Percentiles rank a stretch among this genome's conserved stretches.
phyloP scores from a whole-genome alignment of 2,113 vertebrate genomes.

The Tenrec ecaudatus region DNA sequence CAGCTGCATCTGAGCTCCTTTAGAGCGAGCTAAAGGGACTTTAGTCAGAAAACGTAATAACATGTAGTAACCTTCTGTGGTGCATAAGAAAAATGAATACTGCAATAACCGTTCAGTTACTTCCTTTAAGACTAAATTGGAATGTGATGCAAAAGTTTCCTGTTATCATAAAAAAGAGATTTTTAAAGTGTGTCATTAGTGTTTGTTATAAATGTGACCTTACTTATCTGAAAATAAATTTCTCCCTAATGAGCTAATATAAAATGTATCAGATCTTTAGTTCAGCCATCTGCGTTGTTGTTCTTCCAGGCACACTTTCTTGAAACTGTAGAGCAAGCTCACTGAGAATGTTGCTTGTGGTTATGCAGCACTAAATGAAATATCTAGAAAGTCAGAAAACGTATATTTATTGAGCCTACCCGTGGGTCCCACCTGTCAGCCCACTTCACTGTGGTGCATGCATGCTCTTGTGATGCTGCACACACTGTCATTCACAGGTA shows the following conservation, averaged over 20 bases:
- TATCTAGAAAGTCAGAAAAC: not conserved
- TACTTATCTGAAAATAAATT: conserved; percentile 35
- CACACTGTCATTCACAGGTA: not conserved
- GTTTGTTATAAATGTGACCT: not conserved
- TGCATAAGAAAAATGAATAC: not conserved
- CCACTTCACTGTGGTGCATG: not conserved
- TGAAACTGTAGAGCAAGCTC: not conserved
- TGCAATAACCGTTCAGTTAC: not conserved
- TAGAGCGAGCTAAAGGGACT: not conserved
- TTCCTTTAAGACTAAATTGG: not conserved
- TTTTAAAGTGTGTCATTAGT: not conserved
- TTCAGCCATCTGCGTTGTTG: no score
- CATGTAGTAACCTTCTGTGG: not conserved
- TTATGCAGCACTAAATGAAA: not conserved
- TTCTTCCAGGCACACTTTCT: not conserved
- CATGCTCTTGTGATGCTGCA: not conserved
- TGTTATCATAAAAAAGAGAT: not conserved
- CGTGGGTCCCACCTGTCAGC: not conserved
- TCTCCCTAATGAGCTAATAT: conserved; percentile 8
- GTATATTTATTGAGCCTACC: not conserved
- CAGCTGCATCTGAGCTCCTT: no score
- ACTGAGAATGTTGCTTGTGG: not conserved
- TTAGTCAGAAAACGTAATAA: not conserved
- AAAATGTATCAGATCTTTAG: not conserved
- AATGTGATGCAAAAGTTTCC: not conserved